These are phyloP conservation scores for Etheostoma perlongum DNA, from an alignment of 2,797 vertebrate species.

Conservation along the genomic window DNA sequence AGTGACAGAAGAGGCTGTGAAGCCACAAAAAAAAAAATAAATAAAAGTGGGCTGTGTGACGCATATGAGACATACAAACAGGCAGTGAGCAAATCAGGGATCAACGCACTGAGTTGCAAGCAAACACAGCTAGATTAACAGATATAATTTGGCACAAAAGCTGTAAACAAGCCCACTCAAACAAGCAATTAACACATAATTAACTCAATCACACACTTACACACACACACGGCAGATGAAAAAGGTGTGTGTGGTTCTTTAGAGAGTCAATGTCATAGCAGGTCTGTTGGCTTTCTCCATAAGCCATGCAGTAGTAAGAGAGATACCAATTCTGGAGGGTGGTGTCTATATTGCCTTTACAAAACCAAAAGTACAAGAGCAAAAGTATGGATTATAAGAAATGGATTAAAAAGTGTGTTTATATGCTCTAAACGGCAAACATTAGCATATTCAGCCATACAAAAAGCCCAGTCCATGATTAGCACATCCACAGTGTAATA, in stretches of 20 bases:
- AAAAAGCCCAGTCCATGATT: no score
- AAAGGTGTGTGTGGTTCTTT: slow-evolving; percentile 15
- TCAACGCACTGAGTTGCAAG: slow-evolving; percentile 41
- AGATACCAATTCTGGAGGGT: no score
- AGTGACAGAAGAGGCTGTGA: slow-evolving; percentile 68
- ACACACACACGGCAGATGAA: slow-evolving; percentile 16
- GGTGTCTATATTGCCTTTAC: no score
- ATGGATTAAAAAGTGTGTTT: no score
- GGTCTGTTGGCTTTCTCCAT: no score
- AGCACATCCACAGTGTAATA: no score
- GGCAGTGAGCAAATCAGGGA: slow-evolving; percentile 39
- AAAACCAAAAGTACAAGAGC: no score
- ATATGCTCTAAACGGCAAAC: no score
- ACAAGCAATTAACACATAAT: slow-evolving; percentile 69
- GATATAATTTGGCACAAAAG: slow-evolving; percentile 60
- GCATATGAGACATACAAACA: slow-evolving; percentile 45
- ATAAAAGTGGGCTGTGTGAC: slow-evolving; percentile 64
- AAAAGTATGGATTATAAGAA: no score
- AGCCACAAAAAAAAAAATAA: slow-evolving; percentile 59
- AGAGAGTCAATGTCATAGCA: background rate
- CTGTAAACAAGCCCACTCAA: slow-evolving; percentile 66
- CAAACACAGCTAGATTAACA: slow-evolving; percentile 60
- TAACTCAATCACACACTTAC: slow-evolving; percentile 43
- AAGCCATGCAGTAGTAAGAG: no score
- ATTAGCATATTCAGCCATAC: background rate